Evolutionary conservation across 1,140 invertebrate species (phyloP), one percentile per base, ranked within the genome.

Genomic region (Drosophila quadrilineata): DNA sequence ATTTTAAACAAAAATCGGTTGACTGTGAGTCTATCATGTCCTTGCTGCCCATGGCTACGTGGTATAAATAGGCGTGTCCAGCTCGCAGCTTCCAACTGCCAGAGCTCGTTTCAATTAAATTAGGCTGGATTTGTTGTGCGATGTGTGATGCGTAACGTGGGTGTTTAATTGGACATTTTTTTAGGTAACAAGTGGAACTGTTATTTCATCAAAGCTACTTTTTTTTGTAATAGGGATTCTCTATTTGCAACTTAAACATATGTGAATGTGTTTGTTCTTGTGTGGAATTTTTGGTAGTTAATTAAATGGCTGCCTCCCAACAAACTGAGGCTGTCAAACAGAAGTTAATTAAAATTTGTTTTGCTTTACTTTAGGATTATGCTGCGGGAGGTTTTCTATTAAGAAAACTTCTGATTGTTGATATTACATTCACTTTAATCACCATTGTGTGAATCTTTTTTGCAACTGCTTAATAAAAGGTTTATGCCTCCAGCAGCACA

Each of bases 301-400:
- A 65, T 59, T 50, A 65, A 65, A 59, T 28, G 22, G 6, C 12
- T 16, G 9, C 38, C 6, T 8, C 6, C 29, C 6, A 29, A 28
- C 40, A 10, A 38, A 40, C 46, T 48, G 1, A 35, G 26, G 45
- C 21, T 46, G 43, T 49, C 36, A 66, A 46, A 43, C 41, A 29
- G 53, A 84, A 77, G 77, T 77, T 82, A 82, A 82, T 82, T 82
- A 68, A 82, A 82, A 73, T 77, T 72, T 77, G 69, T 73, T 84
- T 77, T 84, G 52, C 46, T 77, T 82, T 84, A 59, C 56, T 65
- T 65, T 60, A 36, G 68, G 35, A 43, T 28, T 57, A 28, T 43
- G 57, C 69, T 77, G 77, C 64, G 52, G 66, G 77, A n/a, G n/a
- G 62, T 41, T n/a, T 31, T 29, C 49, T 54, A 43, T 54, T 14